phyloP scores from a whole-genome alignment of 1,140 invertebrate genomes.

The fruit fly (Drosophila melanogaster) region Release_6_plus_ISO1_MT NT_037436.4:21668501-21669000 shows the following conservation, averaged over 20 bases:
- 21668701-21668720: constrained; percentile 62
- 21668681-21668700: neutral
- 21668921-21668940: constrained; percentile 62
- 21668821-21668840: constrained; percentile 52
- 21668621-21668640: constrained; percentile 10
- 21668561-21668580: constrained; percentile 40
- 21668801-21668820: constrained; percentile 29
- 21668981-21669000: constrained; percentile 55
- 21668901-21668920: constrained; percentile 77
- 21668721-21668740: constrained; percentile 84
- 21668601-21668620: constrained; percentile 50
- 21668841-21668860: constrained; percentile 29
- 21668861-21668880: constrained; percentile 30
- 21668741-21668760: constrained; percentile 82
- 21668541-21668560: constrained; percentile 19
- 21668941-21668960: constrained; percentile 72
- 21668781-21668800: constrained; percentile 85
- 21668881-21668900: constrained; percentile 79
- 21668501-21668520: neutral
- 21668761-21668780: constrained; percentile 84
- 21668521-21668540: no score
- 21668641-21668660: neutral
- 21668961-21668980: constrained; percentile 43
- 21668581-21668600: constrained; percentile 52
- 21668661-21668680: constrained; percentile 34